Base-by-base conservation (phyloP, 64 coral and sea anemone genomes). In the Platygyra sinensis region DNA sequence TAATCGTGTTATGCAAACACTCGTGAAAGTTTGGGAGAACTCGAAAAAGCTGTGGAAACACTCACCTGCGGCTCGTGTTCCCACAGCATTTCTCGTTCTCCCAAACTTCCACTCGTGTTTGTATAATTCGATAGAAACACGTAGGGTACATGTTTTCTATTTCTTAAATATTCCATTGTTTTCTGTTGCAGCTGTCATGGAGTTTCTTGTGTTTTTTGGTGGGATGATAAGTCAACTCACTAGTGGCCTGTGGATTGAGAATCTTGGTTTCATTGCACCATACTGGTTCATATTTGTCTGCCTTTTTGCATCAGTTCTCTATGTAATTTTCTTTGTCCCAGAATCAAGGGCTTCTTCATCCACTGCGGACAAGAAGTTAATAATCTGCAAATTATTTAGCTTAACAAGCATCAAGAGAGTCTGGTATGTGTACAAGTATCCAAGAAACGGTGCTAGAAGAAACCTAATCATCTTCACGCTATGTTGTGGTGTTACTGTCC, bases 221-320 rank as follows among this genome's bases (percentile, higher is more conserved):
- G 89, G 89, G 17, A 80, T 91, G 67, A 62, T 91, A 18, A 91
- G 89, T 72, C 54, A 82, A 33, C 64, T 91, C 17, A 91, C 89
- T 0, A 91, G 81, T n/a, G 91, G 91, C 2, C 22, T 92, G 62
- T 92, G 91, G 91, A 86, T 92, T 33, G 84, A 92, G 49, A 86
- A 85, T 0, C 76, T 92, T 9, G 91, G 91, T 60, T 92, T 92
- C 24, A 30, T 60, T 6, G 83, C 82, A 2, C 91, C 91, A 0
- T 92, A 80, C 25, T 92, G 91, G 91, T 92, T 92, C 60, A 92
- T 92, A 60, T 69, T 92, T 14, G 83, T 42, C 8, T 92, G 91
- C 22, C 62, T 78, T 11, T 1, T 79, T 14, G 1, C 52, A 22
- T 65, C 91, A 17, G 10, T 87, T 0, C 12, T 92, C 13, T 92